Base-by-base conservation (phyloP, 2,888 invertebrate species). In the Autographa pulchrina region DNA sequence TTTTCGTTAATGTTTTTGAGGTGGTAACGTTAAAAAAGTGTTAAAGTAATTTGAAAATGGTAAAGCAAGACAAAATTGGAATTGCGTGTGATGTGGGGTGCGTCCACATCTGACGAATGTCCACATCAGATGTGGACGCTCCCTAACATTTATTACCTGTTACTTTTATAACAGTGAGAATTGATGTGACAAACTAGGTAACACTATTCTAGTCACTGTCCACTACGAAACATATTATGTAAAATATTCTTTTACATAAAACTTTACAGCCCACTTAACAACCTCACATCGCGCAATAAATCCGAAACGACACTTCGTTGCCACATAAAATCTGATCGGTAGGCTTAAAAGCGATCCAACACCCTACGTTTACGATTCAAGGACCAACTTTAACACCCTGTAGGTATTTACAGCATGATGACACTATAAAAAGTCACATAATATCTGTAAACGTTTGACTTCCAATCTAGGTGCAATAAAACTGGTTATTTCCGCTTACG, bases 381-480 rank as follows among this genome's bases (percentile, higher is more conserved):
- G 91, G 90, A 90, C 89, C 90, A 87, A 83, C 76, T 88, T 93
- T 92, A 91, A 91, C 92, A 88, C 87, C 90, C 89, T 86, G 89
- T 91, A 90, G 87, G 89, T 89, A 89, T 90, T 89, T 91, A 91
- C 91, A 89, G 86, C 85, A 80, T 89, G 90, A 92, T 92, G 90
- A 88, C 87, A 89, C 91, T 85, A 92, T 93, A 94, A 94, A 94
- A 94, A 89, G 77, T 85, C 88, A 88, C 89, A 89, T 92, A 90
- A 92, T 92, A 92, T 92, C 90, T 90, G 89, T 92, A 93, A 95
- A 92, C 92, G 94, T 91, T 94, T 93, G 90, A 92, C 89, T 89
- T 89, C 89, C 89, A 89, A 92, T 92, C 89, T 86, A 85, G 82
- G 77, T 70, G 88, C 84, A 79, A 85, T 88, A 86, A 89, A 88